phyloP scores from a whole-genome alignment of 2,797 vertebrate genomes.

The Lophotriccus pileatus region DNA sequence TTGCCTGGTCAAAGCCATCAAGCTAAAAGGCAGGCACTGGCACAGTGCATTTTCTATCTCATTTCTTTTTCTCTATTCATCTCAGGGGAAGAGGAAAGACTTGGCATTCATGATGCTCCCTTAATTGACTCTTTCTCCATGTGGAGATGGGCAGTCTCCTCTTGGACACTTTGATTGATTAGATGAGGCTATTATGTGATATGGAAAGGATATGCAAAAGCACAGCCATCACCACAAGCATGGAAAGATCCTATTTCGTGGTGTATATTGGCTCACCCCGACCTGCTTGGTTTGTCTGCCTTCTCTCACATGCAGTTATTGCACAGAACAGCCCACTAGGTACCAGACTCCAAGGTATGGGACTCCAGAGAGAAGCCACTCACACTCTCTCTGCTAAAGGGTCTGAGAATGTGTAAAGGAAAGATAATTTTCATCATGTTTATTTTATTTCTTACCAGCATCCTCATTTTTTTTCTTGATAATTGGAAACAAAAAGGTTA shows the following conservation, averaged over 20 bases:
- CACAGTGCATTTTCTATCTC: constrained; percentile 6
- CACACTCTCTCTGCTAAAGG: not conserved
- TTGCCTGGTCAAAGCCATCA: not conserved
- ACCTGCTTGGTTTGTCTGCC: not conserved
- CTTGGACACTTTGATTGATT: constrained; percentile 37
- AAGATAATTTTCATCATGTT: not conserved
- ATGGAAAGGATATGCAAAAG: not conserved
- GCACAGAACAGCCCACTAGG: not conserved
- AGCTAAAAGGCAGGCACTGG: constrained; percentile 20
- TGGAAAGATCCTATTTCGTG: not conserved
- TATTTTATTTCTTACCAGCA: not conserved
- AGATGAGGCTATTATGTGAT: not conserved
- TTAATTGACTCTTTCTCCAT: constrained; percentile 31
- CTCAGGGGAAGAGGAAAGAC: constrained; percentile 15
- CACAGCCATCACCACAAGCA: not conserved
- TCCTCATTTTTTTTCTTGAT: not conserved
- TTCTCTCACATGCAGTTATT: not conserved
- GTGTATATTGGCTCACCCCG: not conserved
- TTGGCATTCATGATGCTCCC: constrained; percentile 11
- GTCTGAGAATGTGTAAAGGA: not conserved
- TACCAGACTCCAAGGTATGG: not conserved
- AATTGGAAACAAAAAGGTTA: not conserved
- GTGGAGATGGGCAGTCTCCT: not conserved
- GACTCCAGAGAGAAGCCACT: not conserved
- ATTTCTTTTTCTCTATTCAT: constrained; percentile 33